These are phyloP conservation scores for Coturnix japonica DNA, from an alignment of 2,113 vertebrate genomes.

Conservation along the genomic window DNA sequence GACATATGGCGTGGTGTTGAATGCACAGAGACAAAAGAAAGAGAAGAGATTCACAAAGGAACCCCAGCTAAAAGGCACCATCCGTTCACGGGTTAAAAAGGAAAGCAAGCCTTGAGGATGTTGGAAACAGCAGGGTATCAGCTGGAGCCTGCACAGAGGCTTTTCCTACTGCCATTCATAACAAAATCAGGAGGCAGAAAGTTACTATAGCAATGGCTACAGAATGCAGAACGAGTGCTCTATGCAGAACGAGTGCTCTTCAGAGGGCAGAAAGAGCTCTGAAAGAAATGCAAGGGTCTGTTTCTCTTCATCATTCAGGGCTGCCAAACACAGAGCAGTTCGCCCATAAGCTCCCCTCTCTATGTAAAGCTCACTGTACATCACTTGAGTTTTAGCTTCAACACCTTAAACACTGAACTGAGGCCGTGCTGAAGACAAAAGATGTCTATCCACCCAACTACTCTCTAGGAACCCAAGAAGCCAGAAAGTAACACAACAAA, in stretches of 20 bases:
- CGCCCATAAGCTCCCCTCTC: fast-evolving
- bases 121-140: slow-evolving; percentile 46
- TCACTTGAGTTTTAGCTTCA: background rate
- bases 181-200: slow-evolving; percentile 37
- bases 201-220: slow-evolving; percentile 67
- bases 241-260: background rate
- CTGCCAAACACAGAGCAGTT: background rate
- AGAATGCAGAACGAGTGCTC: background rate
- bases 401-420: background rate
- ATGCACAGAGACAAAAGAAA: background rate
- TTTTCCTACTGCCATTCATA: slow-evolving; percentile 29
- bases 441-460: fast-evolving
- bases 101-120: background rate
- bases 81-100: background rate
- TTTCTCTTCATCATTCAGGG: background rate
- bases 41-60: slow-evolving; percentile 2
- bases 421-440: background rate
- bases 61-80: background rate
- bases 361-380: fast-evolving
- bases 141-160: slow-evolving; percentile 15
- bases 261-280: background rate
- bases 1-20: background rate
- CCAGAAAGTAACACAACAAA: background rate
- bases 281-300: background rate
- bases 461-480: background rate